Conservation (phyloP, 2,797 vertebrate species). For the Onychomys arenicola region DNA sequence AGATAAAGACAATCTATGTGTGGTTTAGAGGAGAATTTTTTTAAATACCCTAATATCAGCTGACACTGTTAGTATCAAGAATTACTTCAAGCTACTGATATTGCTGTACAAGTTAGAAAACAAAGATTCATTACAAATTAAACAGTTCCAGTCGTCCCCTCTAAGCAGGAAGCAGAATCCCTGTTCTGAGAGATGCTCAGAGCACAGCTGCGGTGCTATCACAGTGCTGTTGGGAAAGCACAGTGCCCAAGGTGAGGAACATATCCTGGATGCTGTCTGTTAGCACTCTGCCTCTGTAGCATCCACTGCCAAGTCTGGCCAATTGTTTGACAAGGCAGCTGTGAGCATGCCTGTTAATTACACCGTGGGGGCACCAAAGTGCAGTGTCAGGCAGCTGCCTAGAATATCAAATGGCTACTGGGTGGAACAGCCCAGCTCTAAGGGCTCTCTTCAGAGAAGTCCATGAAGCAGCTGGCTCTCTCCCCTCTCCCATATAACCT, state of each 20-base stretch:
- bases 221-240: conserved; percentile 20
- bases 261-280: conserved; percentile 56
- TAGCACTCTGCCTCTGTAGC: conserved; percentile 1
- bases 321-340: conserved; percentile 78
- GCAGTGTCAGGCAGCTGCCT: conserved; percentile 78
- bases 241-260: conserved; percentile 54
- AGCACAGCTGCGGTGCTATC: conserved; percentile 42
- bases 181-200: conserved; percentile 12
- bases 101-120: conserved; percentile 35
- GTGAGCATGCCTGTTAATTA: conserved; percentile 77
- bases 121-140: not conserved
- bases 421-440: conserved; percentile 44
- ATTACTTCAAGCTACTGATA: conserved; percentile 15
- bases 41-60: not conserved
- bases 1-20: not conserved
- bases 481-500: not conserved
- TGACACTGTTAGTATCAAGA: conserved; percentile 38
- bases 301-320: conserved; percentile 65
- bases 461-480: conserved; percentile 49
- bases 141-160: not conserved
- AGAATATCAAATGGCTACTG: conserved; percentile 78
- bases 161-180: conserved; percentile 33
- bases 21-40: conserved; percentile 48
- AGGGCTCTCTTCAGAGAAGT: conserved; percentile 67
- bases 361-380: conserved; percentile 70